Evolutionary conservation across 1,140 invertebrate genomes (phyloP).

Genomic region (Conopomorpha cramerella): DNA sequence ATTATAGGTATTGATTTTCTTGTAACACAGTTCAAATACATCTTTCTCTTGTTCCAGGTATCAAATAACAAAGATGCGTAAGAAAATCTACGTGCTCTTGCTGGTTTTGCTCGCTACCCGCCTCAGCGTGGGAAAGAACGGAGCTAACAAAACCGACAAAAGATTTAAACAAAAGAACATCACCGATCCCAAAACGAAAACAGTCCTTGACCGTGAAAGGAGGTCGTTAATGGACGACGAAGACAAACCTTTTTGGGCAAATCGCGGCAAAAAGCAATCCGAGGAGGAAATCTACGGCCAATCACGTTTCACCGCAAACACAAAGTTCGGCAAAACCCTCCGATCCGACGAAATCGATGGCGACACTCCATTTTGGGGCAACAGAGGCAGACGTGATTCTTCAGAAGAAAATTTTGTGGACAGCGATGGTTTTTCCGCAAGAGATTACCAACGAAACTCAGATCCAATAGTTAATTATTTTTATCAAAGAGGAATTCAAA

Average conservation of each 20-base stretch:
- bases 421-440: not conserved
- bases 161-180: conserved; percentile 13
- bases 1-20: too few relatives aligned
- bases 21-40: too few relatives aligned
- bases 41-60: too few relatives aligned
- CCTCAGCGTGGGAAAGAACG: not conserved
- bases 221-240: conserved; percentile 17
- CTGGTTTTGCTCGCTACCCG: not conserved
- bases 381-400: conserved; percentile 12
- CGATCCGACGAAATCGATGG: conserved; percentile 10
- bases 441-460: not conserved
- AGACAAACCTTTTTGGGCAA: conserved; percentile 13
- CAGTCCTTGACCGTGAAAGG: conserved; percentile 19
- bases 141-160: conserved; percentile 19
- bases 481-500: not conserved
- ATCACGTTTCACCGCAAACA: conserved; percentile 7
- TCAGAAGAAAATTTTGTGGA: conserved; percentile 10
- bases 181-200: conserved; percentile 14
- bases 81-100: not conserved
- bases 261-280: conserved; percentile 12
- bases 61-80: not conserved
- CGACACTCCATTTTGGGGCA: conserved; percentile 33
- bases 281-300: not conserved
- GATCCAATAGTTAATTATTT: not conserved
- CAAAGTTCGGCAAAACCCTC: conserved; percentile 9